phyloP scores from a whole-genome alignment of 2,797 vertebrate genomes.

The Spinus olivaceus region DNA sequence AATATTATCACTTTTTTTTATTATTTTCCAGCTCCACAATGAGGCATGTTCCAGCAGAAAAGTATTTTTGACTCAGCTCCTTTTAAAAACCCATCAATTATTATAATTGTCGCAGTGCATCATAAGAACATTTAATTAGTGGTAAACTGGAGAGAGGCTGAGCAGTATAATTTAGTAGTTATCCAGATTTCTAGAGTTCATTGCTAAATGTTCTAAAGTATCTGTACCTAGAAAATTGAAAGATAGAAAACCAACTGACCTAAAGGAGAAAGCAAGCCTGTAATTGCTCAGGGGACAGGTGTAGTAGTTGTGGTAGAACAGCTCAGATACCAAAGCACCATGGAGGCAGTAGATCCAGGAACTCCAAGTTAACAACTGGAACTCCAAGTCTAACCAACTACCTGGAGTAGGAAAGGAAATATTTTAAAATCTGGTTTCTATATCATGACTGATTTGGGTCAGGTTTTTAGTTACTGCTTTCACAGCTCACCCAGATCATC shows the following conservation, averaged over 20 bases:
- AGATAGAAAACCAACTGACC: not conserved
- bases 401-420: not conserved
- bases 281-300: not conserved
- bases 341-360: not conserved
- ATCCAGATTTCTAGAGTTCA: not conserved
- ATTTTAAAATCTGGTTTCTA: not conserved
- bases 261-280: not conserved
- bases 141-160: not conserved
- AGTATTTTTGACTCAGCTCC: not conserved
- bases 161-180: not conserved
- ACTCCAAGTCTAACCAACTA: not conserved
- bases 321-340: not conserved
- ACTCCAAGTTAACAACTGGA: not conserved
- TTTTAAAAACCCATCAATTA: not conserved
- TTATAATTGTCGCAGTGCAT: not conserved
- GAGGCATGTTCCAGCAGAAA: not conserved
- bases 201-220: not conserved
- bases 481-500: not conserved
- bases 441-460: not conserved
- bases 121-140: not conserved
- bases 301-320: not conserved
- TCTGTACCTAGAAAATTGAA: not conserved
- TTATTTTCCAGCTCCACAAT: not conserved
- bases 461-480: not conserved
- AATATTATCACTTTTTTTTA: not conserved